Percentiles rank a stretch among this genome's conserved stretches.
Conservation (phyloP, 2,113 vertebrate genomes). For the Malurus alboscapulatus region DNA sequence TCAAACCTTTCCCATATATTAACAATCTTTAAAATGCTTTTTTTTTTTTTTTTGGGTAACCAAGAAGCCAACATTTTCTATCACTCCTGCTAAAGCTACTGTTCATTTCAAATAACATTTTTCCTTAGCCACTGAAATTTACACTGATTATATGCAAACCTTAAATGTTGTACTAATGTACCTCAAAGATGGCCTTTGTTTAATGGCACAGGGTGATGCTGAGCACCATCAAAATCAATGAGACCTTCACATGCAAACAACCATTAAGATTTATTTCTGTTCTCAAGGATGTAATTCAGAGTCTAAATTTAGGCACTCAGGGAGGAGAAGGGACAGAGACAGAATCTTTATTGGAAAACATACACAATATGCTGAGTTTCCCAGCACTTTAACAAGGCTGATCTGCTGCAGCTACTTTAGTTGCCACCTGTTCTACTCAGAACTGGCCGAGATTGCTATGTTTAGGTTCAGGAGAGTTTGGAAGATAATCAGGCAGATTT, state of each 20-base stretch:
- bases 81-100: not conserved
- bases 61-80: not conserved
- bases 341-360: not conserved
- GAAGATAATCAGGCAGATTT: not conserved
- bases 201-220: not conserved
- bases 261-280: not conserved
- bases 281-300: not conserved
- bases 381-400: not conserved
- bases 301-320: not conserved
- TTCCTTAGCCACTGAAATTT: not conserved
- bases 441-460: not conserved
- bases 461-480: not conserved
- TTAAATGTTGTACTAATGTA: not conserved
- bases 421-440: not conserved
- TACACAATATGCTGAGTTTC: not conserved
- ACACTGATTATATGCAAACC: not conserved
- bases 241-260: not conserved
- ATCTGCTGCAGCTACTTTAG: not conserved
- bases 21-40: not conserved
- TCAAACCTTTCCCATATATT: not conserved
- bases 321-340: not conserved
- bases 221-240: not conserved
- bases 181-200: not conserved
- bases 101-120: not conserved
- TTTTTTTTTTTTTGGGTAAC: not conserved